Conservation (phyloP, 1,140 invertebrate genomes). For the Gyrodactylus salaris region DNA sequence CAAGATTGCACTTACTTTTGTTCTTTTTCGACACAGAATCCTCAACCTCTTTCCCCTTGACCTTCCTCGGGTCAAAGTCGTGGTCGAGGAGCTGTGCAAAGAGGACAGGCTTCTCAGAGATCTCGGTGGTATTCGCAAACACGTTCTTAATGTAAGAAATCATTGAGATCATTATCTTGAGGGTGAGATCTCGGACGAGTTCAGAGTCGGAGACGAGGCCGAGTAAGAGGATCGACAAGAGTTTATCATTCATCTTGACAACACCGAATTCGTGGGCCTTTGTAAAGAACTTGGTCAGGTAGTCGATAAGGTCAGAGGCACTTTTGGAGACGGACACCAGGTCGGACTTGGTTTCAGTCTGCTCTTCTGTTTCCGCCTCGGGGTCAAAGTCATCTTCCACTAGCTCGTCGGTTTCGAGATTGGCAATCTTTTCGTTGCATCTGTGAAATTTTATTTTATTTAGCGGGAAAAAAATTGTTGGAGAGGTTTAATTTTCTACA, state of each 20-base stretch:
- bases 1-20: not conserved
- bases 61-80: not conserved
- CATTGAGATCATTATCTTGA: not conserved
- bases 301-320: not conserved
- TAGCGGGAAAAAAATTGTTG: not conserved
- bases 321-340: not conserved
- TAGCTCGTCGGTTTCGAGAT: not conserved
- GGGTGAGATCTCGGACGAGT: not conserved
- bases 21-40: not conserved
- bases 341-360: not conserved
- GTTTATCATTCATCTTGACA: not conserved
- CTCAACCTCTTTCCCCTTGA: not conserved
- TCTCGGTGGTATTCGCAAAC: too few relatives aligned
- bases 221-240: not conserved
- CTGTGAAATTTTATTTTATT: not conserved
- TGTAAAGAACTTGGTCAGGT: not conserved
- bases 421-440: not conserved
- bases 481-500: too few relatives aligned
- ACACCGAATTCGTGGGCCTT: not conserved
- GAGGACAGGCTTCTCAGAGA: too few relatives aligned
- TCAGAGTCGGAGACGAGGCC: not conserved
- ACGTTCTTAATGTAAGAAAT: not conserved
- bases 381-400: not conserved
- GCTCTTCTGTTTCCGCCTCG: not conserved
- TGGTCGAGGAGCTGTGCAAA: not conserved